These are phyloP conservation scores for Bombyx mandarina DNA, from an alignment of 1,140 invertebrate genomes.

Conservation along the genomic window DNA sequence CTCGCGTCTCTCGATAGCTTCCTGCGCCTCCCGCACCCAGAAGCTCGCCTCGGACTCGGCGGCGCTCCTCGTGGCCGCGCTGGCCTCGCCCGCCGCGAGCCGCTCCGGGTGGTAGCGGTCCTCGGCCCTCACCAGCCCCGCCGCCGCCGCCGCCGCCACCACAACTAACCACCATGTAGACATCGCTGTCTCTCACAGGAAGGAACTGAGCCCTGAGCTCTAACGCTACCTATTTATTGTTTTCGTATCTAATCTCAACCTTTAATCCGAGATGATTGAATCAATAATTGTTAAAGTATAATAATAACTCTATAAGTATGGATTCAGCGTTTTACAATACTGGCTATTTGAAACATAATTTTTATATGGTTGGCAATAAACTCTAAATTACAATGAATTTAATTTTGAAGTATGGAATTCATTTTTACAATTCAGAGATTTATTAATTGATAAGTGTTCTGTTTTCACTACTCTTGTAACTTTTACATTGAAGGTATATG, in stretches of 20 bases:
- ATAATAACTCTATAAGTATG: too few relatives aligned
- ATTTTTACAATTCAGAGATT: too few relatives aligned
- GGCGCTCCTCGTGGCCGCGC: conserved; percentile 1
- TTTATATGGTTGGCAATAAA: too few relatives aligned
- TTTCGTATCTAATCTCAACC: conserved; percentile 1
- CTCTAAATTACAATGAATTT: too few relatives aligned
- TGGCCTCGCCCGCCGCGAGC: neutral
- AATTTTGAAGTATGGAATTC: too few relatives aligned
- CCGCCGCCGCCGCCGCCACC: neutral
- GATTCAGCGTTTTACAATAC: too few relatives aligned
- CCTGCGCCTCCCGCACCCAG: conserved; percentile 30
- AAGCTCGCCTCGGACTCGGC: conserved; percentile 19
- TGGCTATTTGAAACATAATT: too few relatives aligned
- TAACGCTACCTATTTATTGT: neutral
- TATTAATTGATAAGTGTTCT: too few relatives aligned
- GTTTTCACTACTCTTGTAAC: too few relatives aligned
- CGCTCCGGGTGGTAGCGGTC: conserved; percentile 27
- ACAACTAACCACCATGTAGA: conserved; percentile 12
- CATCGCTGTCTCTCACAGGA: conserved; percentile 14
- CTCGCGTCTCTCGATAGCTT: conserved; percentile 14
- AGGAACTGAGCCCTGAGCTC: neutral
- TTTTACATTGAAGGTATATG: too few relatives aligned
- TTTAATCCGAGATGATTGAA: neutral
- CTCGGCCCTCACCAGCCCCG: neutral
- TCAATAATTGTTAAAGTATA: too few relatives aligned